Evolutionary conservation across 53 echinoderm and acorn worm genomes (phyloP), one percentile per base, ranked within the genome.

Genomic region (Arbacia lixula): DNA sequence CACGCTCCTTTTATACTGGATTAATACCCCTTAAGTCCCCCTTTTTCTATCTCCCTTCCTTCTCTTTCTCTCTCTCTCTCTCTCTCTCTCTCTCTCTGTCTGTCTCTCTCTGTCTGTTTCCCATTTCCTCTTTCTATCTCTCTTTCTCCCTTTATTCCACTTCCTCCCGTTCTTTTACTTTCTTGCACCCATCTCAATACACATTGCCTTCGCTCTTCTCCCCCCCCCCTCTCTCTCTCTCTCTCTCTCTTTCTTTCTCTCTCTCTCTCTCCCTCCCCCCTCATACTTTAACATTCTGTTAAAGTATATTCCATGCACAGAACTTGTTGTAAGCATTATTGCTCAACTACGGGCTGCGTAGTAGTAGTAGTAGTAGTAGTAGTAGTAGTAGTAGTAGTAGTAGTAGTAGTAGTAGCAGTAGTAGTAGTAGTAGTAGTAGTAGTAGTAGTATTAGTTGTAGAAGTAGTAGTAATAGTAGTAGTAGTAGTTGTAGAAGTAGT

Each of bases 1-100:
- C 61, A 61, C 61, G 61, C 30, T 61, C 31, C 61, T 22, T 55
- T 16, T n/a, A n/a, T n/a, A n/a, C n/a, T n/a, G n/a, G n/a, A n/a
- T n/a, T n/a, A n/a, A 55, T 25, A 55, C 55, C 0, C 3, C 25
- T 0, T 55, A 20, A 5, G 1, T 19, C 55, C 6, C 55, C 20
- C 55, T 19, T 20, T 5, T 14, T 53, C 19, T 53, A 9, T 17
- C 3, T 27, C 1, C 12, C 27, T 58, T 12, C 6, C 1, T 12
- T 27, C 22, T 14, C 60, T 27, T 30, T 60, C 55, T 26, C 58
- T 55, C 55, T 55, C 55, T 55, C 55, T 55, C 55, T 55, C 55
- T 55, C 55, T 55, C 55, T 55, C 3, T 55, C 55, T 55, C 55
- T 55, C 27, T 58, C 25, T 55, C 55, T 55, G 21, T 55, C 55